A percentile compares a stretch with the other conserved stretches of the same genome.
Conservation (phyloP, 2,797 vertebrate genomes). For the Onychomys arenicola region DNA sequence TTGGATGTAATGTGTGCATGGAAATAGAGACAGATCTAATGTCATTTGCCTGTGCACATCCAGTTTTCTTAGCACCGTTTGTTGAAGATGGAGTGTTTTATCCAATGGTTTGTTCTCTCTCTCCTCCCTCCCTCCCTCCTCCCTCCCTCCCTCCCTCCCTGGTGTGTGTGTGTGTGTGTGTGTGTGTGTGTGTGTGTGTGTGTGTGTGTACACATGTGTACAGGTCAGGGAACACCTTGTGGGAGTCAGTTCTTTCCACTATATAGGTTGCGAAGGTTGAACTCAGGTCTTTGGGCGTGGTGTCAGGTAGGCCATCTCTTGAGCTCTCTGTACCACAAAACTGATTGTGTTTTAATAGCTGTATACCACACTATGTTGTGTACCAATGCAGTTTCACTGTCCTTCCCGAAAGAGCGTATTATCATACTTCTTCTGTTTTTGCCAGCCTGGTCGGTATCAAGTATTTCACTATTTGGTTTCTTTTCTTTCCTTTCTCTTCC, state of each 20-base stretch:
- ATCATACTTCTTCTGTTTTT: neutral
- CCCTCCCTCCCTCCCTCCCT: too few relatives aligned
- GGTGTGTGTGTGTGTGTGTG: too few relatives aligned
- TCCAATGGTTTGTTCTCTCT: too few relatives aligned
- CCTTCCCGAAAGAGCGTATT: neutral
- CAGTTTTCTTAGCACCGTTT: too few relatives aligned
- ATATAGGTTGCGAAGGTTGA: neutral
- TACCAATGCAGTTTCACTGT: neutral
- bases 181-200: neutral
- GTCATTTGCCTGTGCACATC: neutral
- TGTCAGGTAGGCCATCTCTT: neutral
- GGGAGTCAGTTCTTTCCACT: neutral
- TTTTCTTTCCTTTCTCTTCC: neutral
- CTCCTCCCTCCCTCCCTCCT: too few relatives aligned
- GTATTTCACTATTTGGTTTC: neutral
- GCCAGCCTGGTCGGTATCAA: neutral
- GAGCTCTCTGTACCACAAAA: neutral
- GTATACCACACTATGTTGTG: too few relatives aligned
- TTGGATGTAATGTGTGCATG: neutral
- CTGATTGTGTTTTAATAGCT: neutral
- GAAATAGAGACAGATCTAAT: neutral
- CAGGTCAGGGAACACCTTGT: neutral
- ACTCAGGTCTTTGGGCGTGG: neutral
- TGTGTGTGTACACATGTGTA: neutral
- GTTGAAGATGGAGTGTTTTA: too few relatives aligned